phyloP scores from a whole-genome alignment of 64 coral and sea anemone species.

The Orbicella faveolata region DNA sequence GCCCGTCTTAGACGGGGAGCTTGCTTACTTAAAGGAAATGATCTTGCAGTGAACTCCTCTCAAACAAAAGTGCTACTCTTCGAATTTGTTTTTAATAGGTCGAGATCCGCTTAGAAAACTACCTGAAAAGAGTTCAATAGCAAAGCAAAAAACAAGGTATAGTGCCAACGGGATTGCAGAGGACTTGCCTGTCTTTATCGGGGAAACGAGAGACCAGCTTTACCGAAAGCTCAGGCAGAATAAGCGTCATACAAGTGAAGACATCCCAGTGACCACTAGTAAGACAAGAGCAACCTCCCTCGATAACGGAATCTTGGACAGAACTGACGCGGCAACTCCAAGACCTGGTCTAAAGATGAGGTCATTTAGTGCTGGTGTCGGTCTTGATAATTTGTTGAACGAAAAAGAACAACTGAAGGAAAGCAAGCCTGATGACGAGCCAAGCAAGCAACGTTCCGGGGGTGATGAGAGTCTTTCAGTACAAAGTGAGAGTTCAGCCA shows the following conservation, averaged over 20 bases:
- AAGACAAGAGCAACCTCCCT: background rate
- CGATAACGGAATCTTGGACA: background rate
- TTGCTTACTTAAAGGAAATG: too few species aligned
- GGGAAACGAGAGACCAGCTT: background rate
- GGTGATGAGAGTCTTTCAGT: background rate
- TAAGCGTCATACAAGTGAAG: background rate
- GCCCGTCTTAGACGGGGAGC: too few species aligned
- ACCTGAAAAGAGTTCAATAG: background rate
- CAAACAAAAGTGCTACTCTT: too few species aligned
- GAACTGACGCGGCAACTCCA: background rate
- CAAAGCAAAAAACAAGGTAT: background rate
- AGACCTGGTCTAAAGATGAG: slow-evolving; percentile 9
- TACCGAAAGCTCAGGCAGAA: background rate
- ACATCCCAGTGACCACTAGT: background rate
- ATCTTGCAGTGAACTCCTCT: too few species aligned
- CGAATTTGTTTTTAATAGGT: background rate
- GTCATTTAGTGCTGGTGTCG: background rate
- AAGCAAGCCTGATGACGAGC: background rate
- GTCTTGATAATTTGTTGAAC: background rate
- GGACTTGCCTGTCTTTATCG: background rate
- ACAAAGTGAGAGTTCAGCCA: background rate
- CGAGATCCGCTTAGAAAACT: background rate
- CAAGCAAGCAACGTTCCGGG: background rate
- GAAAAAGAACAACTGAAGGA: background rate
- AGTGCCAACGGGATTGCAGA: background rate